These are phyloP conservation scores for Epizoanthus fatuus DNA, from an alignment of 92 coral and sea anemone genomes.

Conservation along the genomic window DNA sequence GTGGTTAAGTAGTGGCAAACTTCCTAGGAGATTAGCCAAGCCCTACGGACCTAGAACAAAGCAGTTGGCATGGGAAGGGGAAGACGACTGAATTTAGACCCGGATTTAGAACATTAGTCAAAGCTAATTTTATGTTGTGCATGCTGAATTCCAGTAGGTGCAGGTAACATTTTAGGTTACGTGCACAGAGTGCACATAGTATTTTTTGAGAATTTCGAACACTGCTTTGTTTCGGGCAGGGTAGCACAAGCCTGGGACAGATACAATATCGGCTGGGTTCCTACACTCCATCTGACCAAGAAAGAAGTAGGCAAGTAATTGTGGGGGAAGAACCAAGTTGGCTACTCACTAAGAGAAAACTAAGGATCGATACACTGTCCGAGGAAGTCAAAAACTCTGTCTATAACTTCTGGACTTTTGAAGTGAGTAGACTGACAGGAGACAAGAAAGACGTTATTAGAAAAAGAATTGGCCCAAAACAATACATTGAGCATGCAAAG, in stretches of 20 bases:
- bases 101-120: too few relatives aligned
- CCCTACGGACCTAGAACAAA: too few relatives aligned
- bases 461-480: slow-evolving; percentile 43
- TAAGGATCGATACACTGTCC: slow-evolving; percentile 39
- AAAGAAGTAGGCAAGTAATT: slow-evolving; percentile 12
- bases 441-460: slow-evolving; percentile 58
- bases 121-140: too few relatives aligned
- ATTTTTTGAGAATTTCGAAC: too few relatives aligned
- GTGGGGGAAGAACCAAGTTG: slow-evolving; percentile 60
- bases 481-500: slow-evolving; percentile 49
- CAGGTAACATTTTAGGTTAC: too few relatives aligned
- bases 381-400: slow-evolving; percentile 41
- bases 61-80: background rate
- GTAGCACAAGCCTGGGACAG: too few relatives aligned
- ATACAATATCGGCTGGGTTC: too few relatives aligned
- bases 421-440: slow-evolving; percentile 50
- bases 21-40: background rate
- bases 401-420: slow-evolving; percentile 21
- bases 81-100: too few relatives aligned
- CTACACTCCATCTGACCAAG: too few relatives aligned
- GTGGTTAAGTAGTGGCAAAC: slow-evolving; percentile 27
- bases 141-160: too few relatives aligned
- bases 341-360: slow-evolving; percentile 41
- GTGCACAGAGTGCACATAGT: too few relatives aligned
- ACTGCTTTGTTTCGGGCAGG: too few relatives aligned